These are phyloP conservation scores for Drosophila mojavensis DNA, from an alignment of 1,140 invertebrate species.

Conservation along the genomic window DNA sequence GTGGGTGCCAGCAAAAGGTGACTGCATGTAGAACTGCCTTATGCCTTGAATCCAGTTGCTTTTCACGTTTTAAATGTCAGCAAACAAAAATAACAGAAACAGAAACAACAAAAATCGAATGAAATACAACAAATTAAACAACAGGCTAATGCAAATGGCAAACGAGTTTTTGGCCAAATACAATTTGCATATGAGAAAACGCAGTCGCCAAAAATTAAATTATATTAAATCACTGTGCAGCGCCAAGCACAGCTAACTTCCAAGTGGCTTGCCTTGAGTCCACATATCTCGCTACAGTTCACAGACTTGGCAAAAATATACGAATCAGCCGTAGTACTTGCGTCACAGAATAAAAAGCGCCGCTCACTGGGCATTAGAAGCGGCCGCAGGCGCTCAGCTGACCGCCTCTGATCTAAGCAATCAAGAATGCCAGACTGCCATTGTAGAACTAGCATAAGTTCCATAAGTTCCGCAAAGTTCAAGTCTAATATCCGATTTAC, in stretches of 20 bases:
- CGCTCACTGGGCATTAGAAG: conserved; percentile 27
- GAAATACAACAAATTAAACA: conserved; percentile 8
- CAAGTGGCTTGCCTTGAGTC: conserved; percentile 46
- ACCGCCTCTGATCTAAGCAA: background rate
- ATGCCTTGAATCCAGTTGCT: conserved; percentile 9
- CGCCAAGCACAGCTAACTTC: conserved; percentile 5
- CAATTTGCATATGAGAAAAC: conserved; percentile 43
- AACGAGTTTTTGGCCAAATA: conserved; percentile 23
- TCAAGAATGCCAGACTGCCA: background rate
- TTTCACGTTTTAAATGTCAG: conserved; percentile 43
- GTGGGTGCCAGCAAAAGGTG: conserved; percentile 15
- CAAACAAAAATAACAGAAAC: background rate
- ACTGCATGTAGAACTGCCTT: background rate
- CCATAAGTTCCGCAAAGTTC: too few relatives aligned
- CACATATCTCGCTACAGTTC: conserved; percentile 50
- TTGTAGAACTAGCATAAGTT: too few relatives aligned
- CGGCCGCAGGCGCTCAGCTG: conserved; percentile 13
- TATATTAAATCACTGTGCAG: conserved; percentile 44
- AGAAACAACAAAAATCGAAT: background rate
- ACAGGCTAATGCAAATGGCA: conserved; percentile 21
- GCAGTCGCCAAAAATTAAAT: conserved; percentile 41
- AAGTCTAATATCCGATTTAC: too few relatives aligned
- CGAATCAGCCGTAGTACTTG: conserved; percentile 7
- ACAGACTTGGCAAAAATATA: conserved; percentile 25
- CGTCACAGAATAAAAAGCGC: conserved; percentile 26